Evolutionary conservation across 2,113 vertebrate species (phyloP).

Genomic region (Mus spicilegus): DNA sequence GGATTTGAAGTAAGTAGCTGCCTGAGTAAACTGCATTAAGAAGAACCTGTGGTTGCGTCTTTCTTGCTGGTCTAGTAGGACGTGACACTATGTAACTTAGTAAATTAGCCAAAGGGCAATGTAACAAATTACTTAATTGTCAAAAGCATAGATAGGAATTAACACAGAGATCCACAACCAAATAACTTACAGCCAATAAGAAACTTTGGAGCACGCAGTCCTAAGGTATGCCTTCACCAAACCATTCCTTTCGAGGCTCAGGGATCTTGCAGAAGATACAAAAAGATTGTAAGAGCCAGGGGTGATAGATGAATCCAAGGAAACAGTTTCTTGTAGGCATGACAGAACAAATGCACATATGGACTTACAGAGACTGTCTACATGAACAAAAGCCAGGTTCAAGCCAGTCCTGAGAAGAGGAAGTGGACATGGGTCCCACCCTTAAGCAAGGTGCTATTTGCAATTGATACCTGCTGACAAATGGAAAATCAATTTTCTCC

Average conservation of each 20-base stretch:
- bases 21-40: no score
- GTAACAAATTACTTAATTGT: not conserved
- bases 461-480: not conserved
- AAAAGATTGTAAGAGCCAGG: not conserved
- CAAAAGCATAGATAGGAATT: not conserved
- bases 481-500: not conserved
- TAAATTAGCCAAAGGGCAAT: constrained; percentile 24
- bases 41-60: no score
- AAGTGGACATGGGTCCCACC: no score
- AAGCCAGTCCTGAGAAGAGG: not conserved
- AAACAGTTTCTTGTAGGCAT: not conserved
- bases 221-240: not conserved
- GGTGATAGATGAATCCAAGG: not conserved
- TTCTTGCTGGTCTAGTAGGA: no score
- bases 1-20: no score
- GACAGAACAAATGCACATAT: not conserved
- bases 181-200: not conserved
- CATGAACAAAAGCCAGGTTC: not conserved
- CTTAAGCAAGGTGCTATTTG: not conserved
- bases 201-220: not conserved
- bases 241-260: not conserved
- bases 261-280: not conserved
- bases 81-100: not conserved
- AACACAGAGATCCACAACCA: not conserved
- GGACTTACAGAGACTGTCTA: no score